Evolutionary conservation across 2,888 invertebrate genomes (phyloP).

Genomic region (Orchesella flavescens): DNA sequence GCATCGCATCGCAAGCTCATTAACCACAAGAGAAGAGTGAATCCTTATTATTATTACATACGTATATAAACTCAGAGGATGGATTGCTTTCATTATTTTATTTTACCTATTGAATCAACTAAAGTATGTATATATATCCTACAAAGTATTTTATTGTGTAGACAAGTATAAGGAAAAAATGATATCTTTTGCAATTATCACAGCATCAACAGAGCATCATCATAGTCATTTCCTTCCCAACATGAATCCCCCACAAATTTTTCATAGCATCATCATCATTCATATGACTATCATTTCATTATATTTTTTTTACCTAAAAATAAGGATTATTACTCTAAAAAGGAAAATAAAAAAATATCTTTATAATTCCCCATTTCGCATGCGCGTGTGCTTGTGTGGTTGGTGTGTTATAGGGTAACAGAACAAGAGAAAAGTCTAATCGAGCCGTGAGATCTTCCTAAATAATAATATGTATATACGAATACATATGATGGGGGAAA

Average conservation of each 20-base stretch:
- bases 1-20: no score
- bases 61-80: no score
- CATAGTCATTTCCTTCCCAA: constrained; percentile 31
- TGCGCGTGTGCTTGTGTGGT: no score
- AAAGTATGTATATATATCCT: neutral
- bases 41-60: no score
- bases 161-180: constrained; percentile 34
- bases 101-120: no score
- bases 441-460: neutral
- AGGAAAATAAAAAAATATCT: neutral
- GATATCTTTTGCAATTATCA: constrained; percentile 29
- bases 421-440: no score
- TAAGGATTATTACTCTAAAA: neutral
- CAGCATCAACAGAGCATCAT: constrained; percentile 41
- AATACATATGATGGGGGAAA: neutral
- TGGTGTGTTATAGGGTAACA: no score
- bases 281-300: neutral
- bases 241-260: constrained; percentile 17
- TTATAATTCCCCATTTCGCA: no score
- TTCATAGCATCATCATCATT: neutral
- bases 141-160: neutral
- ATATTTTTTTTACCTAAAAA: neutral
- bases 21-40: no score
- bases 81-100: no score
- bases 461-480: neutral